Percentiles rank a stretch among this genome's conserved stretches.
These are phyloP conservation scores for Xenentodon cancila DNA, from an alignment of 2,797 vertebrate genomes.

Conservation along the genomic window DNA sequence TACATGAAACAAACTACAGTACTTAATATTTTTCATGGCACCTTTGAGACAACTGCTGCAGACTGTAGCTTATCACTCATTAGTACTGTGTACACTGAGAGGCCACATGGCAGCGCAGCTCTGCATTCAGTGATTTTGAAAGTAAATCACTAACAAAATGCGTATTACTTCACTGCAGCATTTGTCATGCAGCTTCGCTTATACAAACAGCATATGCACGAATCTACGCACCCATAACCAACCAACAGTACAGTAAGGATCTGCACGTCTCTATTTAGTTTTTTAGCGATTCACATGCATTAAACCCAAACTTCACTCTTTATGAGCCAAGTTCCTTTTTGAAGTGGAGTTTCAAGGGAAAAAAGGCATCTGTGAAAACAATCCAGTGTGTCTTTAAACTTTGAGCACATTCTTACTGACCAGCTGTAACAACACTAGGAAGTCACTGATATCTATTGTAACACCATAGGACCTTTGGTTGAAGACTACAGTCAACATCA, in stretches of 20 bases:
- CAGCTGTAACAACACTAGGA: conserved; percentile 89
- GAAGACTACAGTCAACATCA: conserved; percentile 55
- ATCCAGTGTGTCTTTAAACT: conserved; percentile 91
- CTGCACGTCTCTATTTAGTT: conserved; percentile 28
- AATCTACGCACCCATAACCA: conserved; percentile 5
- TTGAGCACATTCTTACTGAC: conserved; percentile 86
- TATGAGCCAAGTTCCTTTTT: conserved; percentile 85
- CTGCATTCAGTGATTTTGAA: conserved; percentile 11
- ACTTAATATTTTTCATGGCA: conserved; percentile 62
- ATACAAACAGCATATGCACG: conserved; percentile 26
- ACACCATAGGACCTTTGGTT: conserved; percentile 50
- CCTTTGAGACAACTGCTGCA: conserved; percentile 41
- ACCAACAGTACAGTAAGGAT: conserved; percentile 10
- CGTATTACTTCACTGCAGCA: conserved; percentile 11
- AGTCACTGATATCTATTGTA: conserved; percentile 66
- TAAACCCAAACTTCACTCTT: conserved; percentile 74
- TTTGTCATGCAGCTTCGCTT: conserved; percentile 7
- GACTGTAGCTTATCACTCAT: conserved; percentile 14
- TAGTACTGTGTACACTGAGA: conserved; percentile 25
- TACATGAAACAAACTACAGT: conserved; percentile 56
- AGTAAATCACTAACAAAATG: not conserved
- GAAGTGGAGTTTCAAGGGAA: conserved; percentile 83
- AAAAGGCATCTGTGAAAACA: conserved; percentile 96
- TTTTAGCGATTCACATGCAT: conserved; percentile 74
- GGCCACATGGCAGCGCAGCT: conserved; percentile 12